phyloP scores from a whole-genome alignment of 2,113 vertebrate genomes.

The Cairina moschata region DNA sequence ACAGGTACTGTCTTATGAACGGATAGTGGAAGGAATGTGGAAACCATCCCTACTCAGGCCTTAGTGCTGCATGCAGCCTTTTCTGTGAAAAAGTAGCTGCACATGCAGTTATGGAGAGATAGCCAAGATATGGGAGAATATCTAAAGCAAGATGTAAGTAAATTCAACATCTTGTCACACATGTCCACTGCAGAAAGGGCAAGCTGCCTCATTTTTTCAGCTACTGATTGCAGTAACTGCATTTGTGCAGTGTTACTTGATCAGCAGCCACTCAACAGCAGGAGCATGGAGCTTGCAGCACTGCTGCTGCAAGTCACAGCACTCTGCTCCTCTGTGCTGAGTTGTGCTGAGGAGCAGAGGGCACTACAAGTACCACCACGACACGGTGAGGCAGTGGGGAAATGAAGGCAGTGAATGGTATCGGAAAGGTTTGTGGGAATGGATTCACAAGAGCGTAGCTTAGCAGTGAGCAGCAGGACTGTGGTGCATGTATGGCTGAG shows the following conservation, averaged over 20 bases:
- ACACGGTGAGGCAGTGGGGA: neutral
- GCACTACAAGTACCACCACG: accelerated
- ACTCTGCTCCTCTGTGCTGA: neutral
- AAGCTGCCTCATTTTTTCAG: neutral
- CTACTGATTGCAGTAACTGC: neutral
- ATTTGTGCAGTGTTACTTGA: accelerated
- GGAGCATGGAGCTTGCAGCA: neutral
- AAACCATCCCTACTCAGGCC: neutral
- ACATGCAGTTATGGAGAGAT: neutral
- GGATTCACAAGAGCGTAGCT: accelerated
- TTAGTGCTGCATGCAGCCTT: neutral
- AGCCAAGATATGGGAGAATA: neutral
- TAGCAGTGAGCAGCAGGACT: neutral
- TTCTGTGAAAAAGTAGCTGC: neutral
- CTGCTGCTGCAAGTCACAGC: accelerated
- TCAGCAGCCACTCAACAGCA: accelerated
- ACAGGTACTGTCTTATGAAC: neutral
- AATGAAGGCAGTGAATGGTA: neutral
- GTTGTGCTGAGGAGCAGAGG: neutral
- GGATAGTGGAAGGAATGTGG: neutral
- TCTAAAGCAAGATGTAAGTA: neutral
- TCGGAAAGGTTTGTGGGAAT: neutral
- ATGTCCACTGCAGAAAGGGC: neutral
- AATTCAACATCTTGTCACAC: neutral
- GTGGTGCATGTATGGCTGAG: accelerated